Evolutionary conservation across 2,797 vertebrate species (phyloP).

Genomic region (Sternarchorhynchus goeldii): DNA sequence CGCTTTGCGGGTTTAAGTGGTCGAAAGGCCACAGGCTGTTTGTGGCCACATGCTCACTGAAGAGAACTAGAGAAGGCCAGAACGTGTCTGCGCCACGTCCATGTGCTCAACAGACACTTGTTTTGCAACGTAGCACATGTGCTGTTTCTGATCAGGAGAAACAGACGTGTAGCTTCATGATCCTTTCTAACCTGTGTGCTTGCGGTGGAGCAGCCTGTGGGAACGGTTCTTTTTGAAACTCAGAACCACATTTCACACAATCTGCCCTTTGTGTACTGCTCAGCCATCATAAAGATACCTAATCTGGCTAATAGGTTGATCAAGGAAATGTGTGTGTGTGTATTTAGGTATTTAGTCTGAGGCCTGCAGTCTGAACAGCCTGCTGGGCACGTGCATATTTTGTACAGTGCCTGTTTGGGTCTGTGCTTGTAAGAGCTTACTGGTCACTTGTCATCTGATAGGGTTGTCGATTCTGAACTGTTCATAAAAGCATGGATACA

Average conservation of each 20-base stretch:
- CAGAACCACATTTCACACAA: slow-evolving; percentile 42
- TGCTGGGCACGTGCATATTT: slow-evolving; percentile 13
- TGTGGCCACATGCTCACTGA: slow-evolving; percentile 1
- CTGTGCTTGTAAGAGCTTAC: slow-evolving; percentile 2
- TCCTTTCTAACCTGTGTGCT: slow-evolving; percentile 4
- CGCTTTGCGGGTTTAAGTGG: neutral
- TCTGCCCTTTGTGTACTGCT: slow-evolving; percentile 48
- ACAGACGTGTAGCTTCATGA: neutral
- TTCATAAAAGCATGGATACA: neutral
- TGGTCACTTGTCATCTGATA: slow-evolving; percentile 18
- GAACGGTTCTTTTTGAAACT: slow-evolving; percentile 36
- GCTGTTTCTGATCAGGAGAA: neutral
- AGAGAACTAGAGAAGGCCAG: slow-evolving; percentile 12
- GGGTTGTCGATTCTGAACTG: slow-evolving; percentile 5
- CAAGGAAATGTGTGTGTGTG: slow-evolving; percentile 25
- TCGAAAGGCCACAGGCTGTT: neutral
- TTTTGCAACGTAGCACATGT: neutral
- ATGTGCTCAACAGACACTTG: neutral
- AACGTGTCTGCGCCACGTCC: slow-evolving; percentile 24
- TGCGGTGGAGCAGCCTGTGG: slow-evolving; percentile 38
- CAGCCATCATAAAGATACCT: slow-evolving; percentile 37
- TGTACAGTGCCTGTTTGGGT: neutral
- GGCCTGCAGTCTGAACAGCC: neutral
- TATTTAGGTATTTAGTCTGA: slow-evolving; percentile 3
- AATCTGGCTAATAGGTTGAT: slow-evolving; percentile 56